phyloP scores from a whole-genome alignment of 2,888 invertebrate genomes.

The Emmelina monodactyla region DNA sequence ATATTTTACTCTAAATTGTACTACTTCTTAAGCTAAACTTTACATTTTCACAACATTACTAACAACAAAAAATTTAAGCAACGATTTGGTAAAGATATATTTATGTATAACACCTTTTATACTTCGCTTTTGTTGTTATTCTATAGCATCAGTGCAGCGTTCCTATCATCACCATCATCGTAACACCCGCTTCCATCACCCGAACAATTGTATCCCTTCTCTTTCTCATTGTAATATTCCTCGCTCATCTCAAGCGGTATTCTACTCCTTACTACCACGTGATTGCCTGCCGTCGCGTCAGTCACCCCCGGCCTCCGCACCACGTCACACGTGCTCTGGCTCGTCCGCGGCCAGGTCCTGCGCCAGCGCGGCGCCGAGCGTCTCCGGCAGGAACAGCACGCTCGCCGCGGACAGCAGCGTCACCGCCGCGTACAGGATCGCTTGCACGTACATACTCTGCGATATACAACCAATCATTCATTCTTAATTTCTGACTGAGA shows the following conservation, averaged over 20 bases:
- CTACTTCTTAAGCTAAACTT: no score
- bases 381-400: conserved; percentile 68
- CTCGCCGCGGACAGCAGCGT: conserved; percentile 48
- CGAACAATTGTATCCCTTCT: not conserved
- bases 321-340: conserved; percentile 19
- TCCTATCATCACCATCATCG: no score
- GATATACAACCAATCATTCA: no score
- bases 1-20: no score
- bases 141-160: no score
- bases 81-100: no score
- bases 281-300: not conserved
- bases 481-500: no score
- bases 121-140: no score
- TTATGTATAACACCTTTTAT: no score
- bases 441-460: conserved; percentile 36
- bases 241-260: not conserved
- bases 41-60: no score
- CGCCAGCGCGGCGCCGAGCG: conserved; percentile 62
- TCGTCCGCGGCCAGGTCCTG: conserved; percentile 58
- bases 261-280: not conserved
- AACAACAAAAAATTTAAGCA: no score
- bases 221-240: not conserved
- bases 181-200: no score
- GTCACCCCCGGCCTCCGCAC: not conserved
- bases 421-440: conserved; percentile 53